Evolutionary conservation across 2,888 invertebrate genomes (phyloP), one percentile per base, ranked within the genome.

Genomic region (Mythimna pallens): DNA sequence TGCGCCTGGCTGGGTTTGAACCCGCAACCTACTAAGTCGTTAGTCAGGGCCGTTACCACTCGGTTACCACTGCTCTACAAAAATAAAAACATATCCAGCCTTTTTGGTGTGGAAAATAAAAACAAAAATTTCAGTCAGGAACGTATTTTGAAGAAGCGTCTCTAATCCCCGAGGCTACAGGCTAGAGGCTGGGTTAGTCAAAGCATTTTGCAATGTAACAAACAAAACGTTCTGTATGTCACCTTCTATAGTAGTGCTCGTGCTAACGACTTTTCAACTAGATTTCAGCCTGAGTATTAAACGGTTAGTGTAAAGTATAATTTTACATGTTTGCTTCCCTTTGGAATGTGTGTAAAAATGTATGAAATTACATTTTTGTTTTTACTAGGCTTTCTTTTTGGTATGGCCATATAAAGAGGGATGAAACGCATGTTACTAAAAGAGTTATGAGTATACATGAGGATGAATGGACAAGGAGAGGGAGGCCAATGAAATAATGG

Each of bases 231-330:
- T 73, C 74, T 70, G 72, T 83, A 73, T 76, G 76, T 86, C 78
- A 85, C 85, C 79, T 83, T 84, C 85, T 82, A 70, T 81, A 77
- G 65, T 85, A 71, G 81, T 80, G 78, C 72, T 85, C 69, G 78
- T 82, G 78, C 76, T 82, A 80, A 83, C 81, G 79, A 81, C 82
- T 88, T 84, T 81, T 74, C 65, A 81, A 78, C 79, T 74, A 70
- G 55, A 79, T 83, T 83, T 80, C 66, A 76, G 77, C 73, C 52
- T 65, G 66, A 82, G 68, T 86, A 78, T 80, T 83, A 86, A 81
- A 63, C 63, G 25, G 62, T 70, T 65, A 65, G 57, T 69, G 52
- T 25, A 34, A 50, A 34, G 40, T 30, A n/a, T 47, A 47, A 43
- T 58, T 79, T 58, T 55, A 50, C 8, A 10, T 43, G 25, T 58